Percentiles rank a stretch among this genome's conserved stretches.
Conservation (phyloP, 2,797 vertebrate species). For the Synaphobranchus kaupii region DNA sequence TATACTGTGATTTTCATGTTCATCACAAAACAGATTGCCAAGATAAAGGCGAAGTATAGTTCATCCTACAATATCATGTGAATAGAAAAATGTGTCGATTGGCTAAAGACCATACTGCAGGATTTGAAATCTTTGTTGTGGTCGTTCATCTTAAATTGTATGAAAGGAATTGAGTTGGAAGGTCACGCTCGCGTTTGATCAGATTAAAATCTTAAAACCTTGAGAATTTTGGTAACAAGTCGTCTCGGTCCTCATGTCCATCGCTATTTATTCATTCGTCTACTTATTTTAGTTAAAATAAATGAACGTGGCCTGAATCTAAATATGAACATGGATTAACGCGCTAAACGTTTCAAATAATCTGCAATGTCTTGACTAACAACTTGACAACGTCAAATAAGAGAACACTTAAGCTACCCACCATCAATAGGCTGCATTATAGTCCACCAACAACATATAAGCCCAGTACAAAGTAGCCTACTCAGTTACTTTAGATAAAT, state of each 20-base stretch:
- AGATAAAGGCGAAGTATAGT: conserved; percentile 11
- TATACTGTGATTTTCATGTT: neutral
- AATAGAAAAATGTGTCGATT: neutral
- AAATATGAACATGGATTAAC: conserved; percentile 18
- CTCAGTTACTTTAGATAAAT: neutral
- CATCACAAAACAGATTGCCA: conserved; percentile 19
- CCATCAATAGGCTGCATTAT: neutral
- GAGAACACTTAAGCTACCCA: neutral
- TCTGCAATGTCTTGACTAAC: neutral
- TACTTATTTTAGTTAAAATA: conserved; percentile 14
- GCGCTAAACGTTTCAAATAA: conserved; percentile 2
- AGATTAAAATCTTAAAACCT: conserved; percentile 23
- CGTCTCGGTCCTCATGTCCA: neutral
- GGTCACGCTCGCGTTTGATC: conserved; percentile 43
- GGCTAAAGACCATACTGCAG: conserved; percentile 4
- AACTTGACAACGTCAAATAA: neutral
- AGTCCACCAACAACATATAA: neutral
- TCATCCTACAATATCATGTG: conserved; percentile 10
- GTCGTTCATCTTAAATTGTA: conserved; percentile 15
- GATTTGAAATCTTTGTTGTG: neutral
- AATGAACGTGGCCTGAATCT: conserved; percentile 9
- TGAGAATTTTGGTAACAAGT: neutral
- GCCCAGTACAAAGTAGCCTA: neutral
- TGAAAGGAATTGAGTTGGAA: conserved; percentile 32
- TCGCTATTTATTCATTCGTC: neutral